Evolutionary conservation across 2,113 vertebrate species (phyloP), one percentile per base, ranked within the genome.

Genomic region (Ascaphus truei): DNA sequence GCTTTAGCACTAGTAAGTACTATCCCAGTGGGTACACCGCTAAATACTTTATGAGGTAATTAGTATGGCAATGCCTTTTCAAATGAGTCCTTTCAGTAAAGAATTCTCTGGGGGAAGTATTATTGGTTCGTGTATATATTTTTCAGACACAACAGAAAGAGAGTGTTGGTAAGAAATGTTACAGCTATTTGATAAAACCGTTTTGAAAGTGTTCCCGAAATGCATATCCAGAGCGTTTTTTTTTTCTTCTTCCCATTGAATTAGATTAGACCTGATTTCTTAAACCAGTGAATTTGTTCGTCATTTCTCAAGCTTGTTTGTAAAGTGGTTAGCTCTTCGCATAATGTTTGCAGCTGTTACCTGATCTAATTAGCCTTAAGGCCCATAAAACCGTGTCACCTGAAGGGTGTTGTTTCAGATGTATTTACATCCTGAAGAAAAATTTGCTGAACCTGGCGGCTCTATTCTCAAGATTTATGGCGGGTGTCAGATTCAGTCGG

Each of bases 1-100:
- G 87, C 90, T 91, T 83, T 80, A 90, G 88, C 92, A 79, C 81
- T 83, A 84, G 7, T 86, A 92, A 93, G 90, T 90, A 90, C 86
- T 89, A 84, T 95, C 90, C 94, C 92, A 89, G 85, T 84, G 93
- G 88, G 86, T 82, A 81, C 81, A 81, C 85, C 86, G 73, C 91
- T 96, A 95, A 96, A 98, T 97, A 96, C 89, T 98, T 98, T 94
- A 98, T 98, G 95, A 98, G 92, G 89, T 93, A 87, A 91, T 90
- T 92, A 83, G 84, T 86, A 90, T 89, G 89, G 89, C 89, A 90
- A 90, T 90, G 89, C 86, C 84, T 89, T 88, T 83, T 86, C 81
- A 91, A 91, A 92, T 91, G 88, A 91, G 84, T 79, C 84, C 85
- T 92, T 90, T 91, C 88, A 89, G 86, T 88, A 92, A 91, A 87